Percentiles rank a stretch among this genome's conserved stretches.
phyloP scores from a whole-genome alignment of 2,888 invertebrate species.

The Julus scanicus region DNA sequence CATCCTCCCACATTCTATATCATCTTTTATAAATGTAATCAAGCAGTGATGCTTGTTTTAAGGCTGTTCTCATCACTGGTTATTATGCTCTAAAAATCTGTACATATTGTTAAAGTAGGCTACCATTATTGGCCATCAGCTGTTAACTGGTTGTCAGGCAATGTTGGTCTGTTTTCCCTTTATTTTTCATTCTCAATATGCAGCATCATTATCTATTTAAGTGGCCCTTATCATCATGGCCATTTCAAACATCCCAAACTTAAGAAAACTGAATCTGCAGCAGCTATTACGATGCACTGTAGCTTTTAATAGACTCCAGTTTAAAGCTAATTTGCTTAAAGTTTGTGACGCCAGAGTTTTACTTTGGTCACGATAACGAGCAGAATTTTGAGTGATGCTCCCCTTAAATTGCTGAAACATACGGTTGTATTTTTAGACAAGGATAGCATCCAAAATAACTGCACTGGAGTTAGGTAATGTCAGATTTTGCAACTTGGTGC shows the following conservation, averaged over 20 bases:
- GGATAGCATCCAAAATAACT: slow-evolving; percentile 35
- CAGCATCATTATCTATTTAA: no score
- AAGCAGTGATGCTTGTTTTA: neutral
- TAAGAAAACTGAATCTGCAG: no score
- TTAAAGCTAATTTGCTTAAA: slow-evolving; percentile 16
- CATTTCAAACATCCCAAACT: neutral
- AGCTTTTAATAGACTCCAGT: slow-evolving; percentile 6
- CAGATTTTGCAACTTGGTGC: slow-evolving; percentile 37
- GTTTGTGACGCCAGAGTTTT: neutral
- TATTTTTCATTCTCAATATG: no score
- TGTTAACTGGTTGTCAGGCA: neutral
- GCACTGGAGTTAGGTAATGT: slow-evolving; percentile 13
- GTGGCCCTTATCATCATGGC: neutral
- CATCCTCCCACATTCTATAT: neutral
- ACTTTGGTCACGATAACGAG: slow-evolving; percentile 1
- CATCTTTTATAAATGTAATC: neutral
- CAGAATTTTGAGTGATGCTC: slow-evolving; percentile 45
- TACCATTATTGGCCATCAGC: neutral
- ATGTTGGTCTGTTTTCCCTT: no score
- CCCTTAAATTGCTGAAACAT: slow-evolving; percentile 39
- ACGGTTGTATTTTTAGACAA: slow-evolving; percentile 21
- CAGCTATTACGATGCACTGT: neutral
- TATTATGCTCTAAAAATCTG: slow-evolving; percentile 4
- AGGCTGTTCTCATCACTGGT: neutral
- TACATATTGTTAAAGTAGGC: neutral